Percentiles rank a stretch among this genome's conserved stretches.
Evolutionary conservation across 1,140 invertebrate genomes (phyloP).

Genomic region (Eueides isabella): DNA sequence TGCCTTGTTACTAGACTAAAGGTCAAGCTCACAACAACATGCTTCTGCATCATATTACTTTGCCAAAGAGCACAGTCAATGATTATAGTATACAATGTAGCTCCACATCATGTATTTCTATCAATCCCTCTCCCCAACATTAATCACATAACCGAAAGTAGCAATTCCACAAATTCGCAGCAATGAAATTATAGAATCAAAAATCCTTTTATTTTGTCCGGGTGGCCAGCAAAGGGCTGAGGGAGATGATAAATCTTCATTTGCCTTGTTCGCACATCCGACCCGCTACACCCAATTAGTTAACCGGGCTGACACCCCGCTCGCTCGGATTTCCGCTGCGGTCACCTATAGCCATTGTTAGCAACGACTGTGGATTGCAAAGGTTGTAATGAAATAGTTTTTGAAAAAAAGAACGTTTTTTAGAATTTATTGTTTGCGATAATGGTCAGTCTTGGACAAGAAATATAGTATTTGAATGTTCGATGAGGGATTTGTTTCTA

Average conservation of each 20-base stretch:
- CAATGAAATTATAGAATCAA: slow-evolving; percentile 17
- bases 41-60: too few species aligned
- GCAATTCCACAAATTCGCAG: slow-evolving; percentile 14
- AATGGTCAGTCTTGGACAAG: slow-evolving; percentile 2
- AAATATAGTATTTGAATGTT: background rate
- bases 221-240: slow-evolving; percentile 52
- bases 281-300: slow-evolving; percentile 76
- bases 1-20: too few species aligned
- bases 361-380: slow-evolving; percentile 49
- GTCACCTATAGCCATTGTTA: slow-evolving; percentile 70
- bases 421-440: slow-evolving; percentile 10
- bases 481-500: background rate
- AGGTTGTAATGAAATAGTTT: slow-evolving; percentile 43
- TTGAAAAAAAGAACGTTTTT: slow-evolving; percentile 24
- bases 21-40: too few species aligned
- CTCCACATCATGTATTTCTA: background rate
- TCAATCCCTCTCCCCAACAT: background rate
- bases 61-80: too few species aligned
- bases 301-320: slow-evolving; percentile 62
- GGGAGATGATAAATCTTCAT: slow-evolving; percentile 79
- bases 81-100: too few species aligned
- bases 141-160: background rate
- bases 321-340: slow-evolving; percentile 68
- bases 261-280: slow-evolving; percentile 78
- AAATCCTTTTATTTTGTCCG: slow-evolving; percentile 19